Percentiles rank a stretch among this genome's conserved stretches.
Conservation (phyloP, 1,140 invertebrate genomes). For the Chlorops oryzae region DNA sequence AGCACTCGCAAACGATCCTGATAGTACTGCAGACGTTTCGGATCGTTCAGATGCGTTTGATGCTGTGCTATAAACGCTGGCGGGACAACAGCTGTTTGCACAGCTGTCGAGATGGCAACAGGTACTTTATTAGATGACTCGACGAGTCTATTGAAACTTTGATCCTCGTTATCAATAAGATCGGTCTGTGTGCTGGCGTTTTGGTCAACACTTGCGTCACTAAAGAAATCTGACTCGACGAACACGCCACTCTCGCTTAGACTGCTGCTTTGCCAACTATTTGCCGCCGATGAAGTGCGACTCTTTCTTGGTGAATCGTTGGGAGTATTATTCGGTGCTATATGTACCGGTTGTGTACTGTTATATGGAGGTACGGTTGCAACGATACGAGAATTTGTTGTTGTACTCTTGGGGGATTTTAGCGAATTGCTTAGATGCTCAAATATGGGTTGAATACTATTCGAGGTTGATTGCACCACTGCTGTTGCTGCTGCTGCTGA, state of each 20-base stretch:
- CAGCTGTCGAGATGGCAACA: conserved; percentile 52
- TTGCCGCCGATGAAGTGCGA: conserved; percentile 1
- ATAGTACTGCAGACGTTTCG: conserved; percentile 55
- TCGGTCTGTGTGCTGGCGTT: conserved; percentile 52
- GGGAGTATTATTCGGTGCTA: conserved; percentile 26
- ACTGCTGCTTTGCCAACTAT: conserved; percentile 38
- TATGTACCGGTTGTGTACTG: conserved; percentile 16
- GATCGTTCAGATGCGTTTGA: conserved; percentile 49
- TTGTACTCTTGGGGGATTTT: too few species aligned
- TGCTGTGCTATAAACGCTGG: conserved; percentile 37
- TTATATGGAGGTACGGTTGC: conserved; percentile 45
- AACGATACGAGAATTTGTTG: conserved; percentile 32
- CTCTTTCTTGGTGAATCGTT: conserved; percentile 16
- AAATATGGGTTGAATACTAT: too few species aligned
- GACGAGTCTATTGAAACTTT: background rate
- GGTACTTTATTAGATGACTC: conserved; percentile 29
- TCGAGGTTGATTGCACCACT: background rate
- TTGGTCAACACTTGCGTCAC: conserved; percentile 41
- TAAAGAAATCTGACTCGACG: conserved; percentile 46
- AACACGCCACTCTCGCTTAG: conserved; percentile 63
- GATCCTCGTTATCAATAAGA: conserved; percentile 36
- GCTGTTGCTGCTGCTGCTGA: background rate
- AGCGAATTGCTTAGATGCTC: too few species aligned
- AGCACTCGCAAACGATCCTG: conserved; percentile 55
- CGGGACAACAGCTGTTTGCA: conserved; percentile 20